Conservation (phyloP, 2,888 invertebrate species). For the Petrolisthes manimaculis region DNA sequence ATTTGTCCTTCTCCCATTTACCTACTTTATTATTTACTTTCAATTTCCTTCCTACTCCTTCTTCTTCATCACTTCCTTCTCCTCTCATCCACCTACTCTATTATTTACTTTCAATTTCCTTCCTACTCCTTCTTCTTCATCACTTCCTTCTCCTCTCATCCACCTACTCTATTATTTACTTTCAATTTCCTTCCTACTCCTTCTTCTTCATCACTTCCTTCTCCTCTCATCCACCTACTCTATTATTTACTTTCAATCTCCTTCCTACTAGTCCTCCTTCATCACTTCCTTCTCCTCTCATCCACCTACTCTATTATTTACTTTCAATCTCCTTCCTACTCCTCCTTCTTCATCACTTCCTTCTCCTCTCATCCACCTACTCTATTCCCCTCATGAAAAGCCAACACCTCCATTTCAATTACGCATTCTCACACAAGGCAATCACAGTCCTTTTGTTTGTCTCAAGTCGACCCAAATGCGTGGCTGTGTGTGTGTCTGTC, state of each 20-base stretch:
- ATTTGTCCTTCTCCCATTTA: too few relatives aligned
- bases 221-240: too few relatives aligned
- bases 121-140: neutral
- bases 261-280: too few relatives aligned
- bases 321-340: neutral
- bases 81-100: too few relatives aligned
- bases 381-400: slow-evolving; percentile 14
- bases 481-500: too few relatives aligned
- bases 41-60: too few relatives aligned
- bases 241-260: too few relatives aligned
- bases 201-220: too few relatives aligned
- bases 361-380: neutral
- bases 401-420: slow-evolving; percentile 29
- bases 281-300: neutral
- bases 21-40: too few relatives aligned
- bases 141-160: neutral
- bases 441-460: slow-evolving; percentile 32
- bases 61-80: too few relatives aligned
- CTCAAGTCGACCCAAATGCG: neutral
- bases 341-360: neutral
- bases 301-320: neutral
- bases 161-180: neutral
- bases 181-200: neutral
- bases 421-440: slow-evolving; percentile 43
- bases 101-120: neutral